phyloP scores from a whole-genome alignment of 2,797 vertebrate species.

The Sebastes cheni region DNA sequence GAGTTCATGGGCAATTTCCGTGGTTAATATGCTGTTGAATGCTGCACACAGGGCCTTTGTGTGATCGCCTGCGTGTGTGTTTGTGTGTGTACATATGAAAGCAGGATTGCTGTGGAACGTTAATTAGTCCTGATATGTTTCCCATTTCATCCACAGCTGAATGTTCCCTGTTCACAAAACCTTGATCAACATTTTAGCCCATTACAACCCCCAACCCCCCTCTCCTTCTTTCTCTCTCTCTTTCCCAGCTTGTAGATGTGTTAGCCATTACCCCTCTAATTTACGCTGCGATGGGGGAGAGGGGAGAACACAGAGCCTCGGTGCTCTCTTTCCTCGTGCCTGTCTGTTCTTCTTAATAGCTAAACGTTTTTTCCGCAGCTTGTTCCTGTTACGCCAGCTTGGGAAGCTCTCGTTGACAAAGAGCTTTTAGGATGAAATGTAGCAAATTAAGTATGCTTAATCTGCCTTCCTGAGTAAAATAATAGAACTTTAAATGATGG shows the following conservation, averaged over 20 bases:
- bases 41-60: slow-evolving; percentile 17
- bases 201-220: slow-evolving; percentile 10
- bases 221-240: slow-evolving; percentile 22
- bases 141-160: slow-evolving; percentile 67
- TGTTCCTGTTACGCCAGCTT: slow-evolving; percentile 44
- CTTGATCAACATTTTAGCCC: slow-evolving; percentile 69
- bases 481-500: slow-evolving; percentile 62
- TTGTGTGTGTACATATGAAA: slow-evolving; percentile 10
- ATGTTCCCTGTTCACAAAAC: slow-evolving; percentile 57
- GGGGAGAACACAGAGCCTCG: slow-evolving; percentile 8
- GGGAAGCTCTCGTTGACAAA: slow-evolving; percentile 34
- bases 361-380: slow-evolving; percentile 40
- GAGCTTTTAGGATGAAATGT: slow-evolving; percentile 68
- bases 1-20: slow-evolving; percentile 52
- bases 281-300: slow-evolving; percentile 42
- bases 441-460: slow-evolving; percentile 69
- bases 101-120: slow-evolving; percentile 28
- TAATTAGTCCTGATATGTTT: slow-evolving; percentile 77
- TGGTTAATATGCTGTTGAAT: slow-evolving; percentile 55
- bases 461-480: slow-evolving; percentile 58
- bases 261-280: slow-evolving; percentile 69
- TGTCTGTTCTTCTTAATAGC: slow-evolving; percentile 44
- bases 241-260: slow-evolving; percentile 57
- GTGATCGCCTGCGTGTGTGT: neutral
- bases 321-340: neutral